These are phyloP conservation scores for Lutraria lutraria DNA, from an alignment of 2,888 invertebrate species.

Conservation along the genomic window DNA sequence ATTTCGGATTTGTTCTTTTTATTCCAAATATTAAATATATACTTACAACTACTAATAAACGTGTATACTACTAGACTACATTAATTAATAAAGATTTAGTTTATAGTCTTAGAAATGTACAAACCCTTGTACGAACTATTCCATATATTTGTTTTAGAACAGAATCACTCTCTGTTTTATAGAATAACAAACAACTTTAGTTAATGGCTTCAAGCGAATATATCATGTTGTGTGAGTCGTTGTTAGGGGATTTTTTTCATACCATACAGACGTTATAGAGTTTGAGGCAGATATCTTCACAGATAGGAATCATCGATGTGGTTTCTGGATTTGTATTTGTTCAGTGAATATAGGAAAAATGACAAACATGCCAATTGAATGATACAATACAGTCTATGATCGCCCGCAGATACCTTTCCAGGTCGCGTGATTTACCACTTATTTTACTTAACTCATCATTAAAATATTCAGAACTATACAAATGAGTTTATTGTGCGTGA, in stretches of 20 bases:
- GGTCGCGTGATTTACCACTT: no score
- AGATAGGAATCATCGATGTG: not conserved
- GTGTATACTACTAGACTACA: no score
- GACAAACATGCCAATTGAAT: not conserved
- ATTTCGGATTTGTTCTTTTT: no score
- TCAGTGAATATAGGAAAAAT: conserved; percentile 9
- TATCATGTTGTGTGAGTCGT: not conserved
- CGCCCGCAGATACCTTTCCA: not conserved
- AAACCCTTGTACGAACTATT: not conserved
- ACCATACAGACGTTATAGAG: not conserved
- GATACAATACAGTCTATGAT: not conserved
- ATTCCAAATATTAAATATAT: no score
- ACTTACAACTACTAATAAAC: no score
- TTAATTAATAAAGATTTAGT: no score
- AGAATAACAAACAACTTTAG: not conserved
- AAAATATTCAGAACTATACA: no score
- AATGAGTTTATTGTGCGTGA: no score
- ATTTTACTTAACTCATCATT: no score
- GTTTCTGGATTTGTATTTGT: not conserved
- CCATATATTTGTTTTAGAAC: not conserved
- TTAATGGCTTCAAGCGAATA: conserved; percentile 7
- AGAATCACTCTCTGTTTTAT: not conserved
- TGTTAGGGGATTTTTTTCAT: not conserved
- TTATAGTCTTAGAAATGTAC: not conserved
- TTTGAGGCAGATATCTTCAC: not conserved